phyloP scores from a whole-genome alignment of 2,797 vertebrate genomes.

The Chloroceryle amazona region DNA sequence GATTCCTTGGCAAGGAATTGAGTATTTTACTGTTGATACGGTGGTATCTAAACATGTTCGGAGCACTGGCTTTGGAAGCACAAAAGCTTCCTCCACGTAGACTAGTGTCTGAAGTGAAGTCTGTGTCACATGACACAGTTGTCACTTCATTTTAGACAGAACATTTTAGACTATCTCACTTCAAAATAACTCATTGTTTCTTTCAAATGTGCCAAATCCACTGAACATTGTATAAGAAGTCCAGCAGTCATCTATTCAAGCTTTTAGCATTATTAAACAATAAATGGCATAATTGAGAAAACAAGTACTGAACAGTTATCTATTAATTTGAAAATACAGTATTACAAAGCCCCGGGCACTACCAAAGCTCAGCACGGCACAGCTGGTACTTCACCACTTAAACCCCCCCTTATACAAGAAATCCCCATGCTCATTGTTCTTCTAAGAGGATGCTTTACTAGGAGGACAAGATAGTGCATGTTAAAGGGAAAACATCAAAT shows the following conservation, averaged over 20 bases:
- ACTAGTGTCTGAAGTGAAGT: neutral
- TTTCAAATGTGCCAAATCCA: neutral
- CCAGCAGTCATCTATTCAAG: neutral
- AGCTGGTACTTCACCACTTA: neutral
- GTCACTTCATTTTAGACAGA: neutral
- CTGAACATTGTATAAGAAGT: neutral
- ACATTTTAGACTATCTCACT: neutral
- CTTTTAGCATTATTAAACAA: neutral
- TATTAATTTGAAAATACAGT: neutral
- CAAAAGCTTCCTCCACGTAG: neutral
- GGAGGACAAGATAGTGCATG: neutral
- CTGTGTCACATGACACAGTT: neutral
- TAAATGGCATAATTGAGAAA: neutral
- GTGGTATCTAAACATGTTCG: neutral
- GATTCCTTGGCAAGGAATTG: neutral
- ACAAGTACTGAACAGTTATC: neutral
- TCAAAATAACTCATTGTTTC: neutral
- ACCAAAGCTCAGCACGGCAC: neutral
- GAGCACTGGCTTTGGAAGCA: neutral
- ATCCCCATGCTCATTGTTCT: neutral
- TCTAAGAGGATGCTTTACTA: neutral
- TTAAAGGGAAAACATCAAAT: neutral
- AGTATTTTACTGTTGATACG: neutral
- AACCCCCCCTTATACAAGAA: neutral
- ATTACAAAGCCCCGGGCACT: neutral